A percentile compares a stretch with the other conserved stretches of the same genome.
Conservation (phyloP, 2,797 vertebrate genomes). For the Hydrolagus colliei region DNA sequence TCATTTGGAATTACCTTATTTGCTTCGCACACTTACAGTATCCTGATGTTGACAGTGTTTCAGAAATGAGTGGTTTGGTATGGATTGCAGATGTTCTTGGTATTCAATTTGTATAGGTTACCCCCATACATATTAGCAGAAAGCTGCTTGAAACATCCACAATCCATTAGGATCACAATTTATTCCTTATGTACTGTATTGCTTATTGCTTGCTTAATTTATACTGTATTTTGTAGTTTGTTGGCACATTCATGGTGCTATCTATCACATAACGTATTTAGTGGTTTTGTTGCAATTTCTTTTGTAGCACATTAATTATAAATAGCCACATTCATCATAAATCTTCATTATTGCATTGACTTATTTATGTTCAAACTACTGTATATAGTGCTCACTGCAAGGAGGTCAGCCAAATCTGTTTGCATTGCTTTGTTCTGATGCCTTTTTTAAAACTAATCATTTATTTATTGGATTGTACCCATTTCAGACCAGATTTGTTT, state of each 20-base stretch:
- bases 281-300: conserved; percentile 1
- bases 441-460: conserved; percentile 4
- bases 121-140: background rate
- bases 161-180: conserved; percentile 5
- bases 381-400: background rate
- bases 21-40: background rate
- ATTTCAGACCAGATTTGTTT: background rate
- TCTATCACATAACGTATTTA: background rate
- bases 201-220: background rate
- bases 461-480: background rate
- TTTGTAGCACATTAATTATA: background rate
- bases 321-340: conserved; percentile 1
- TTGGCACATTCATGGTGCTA: background rate
- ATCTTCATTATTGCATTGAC: background rate
- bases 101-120: background rate
- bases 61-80: background rate
- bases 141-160: background rate
- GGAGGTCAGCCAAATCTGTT: conserved; percentile 7
- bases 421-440: conserved; percentile 11
- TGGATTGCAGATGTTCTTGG: background rate
- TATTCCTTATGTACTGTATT: background rate
- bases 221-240: conserved; percentile 2
- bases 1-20: background rate
- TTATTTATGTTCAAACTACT: conserved; percentile 14
- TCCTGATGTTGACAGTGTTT: background rate